Conservation (phyloP, 2,888 invertebrate species). For the Lepas anatifera region DNA sequence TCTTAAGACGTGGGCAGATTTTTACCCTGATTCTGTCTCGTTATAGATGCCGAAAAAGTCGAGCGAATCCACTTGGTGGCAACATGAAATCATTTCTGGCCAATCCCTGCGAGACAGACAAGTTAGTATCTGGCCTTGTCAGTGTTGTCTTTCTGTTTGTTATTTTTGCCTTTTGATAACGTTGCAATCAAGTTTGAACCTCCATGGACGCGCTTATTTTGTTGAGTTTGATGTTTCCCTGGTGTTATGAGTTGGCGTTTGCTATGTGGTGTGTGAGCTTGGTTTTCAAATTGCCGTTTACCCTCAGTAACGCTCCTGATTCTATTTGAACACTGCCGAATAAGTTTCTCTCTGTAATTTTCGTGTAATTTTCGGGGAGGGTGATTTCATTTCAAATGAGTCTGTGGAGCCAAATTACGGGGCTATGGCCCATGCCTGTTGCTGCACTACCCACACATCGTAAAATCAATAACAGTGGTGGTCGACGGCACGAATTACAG, state of each 20-base stretch:
- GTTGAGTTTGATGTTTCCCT: not conserved
- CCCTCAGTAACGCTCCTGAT: not conserved
- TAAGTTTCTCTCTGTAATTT: too few species aligned
- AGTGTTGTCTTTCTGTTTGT: slow-evolving; percentile 8
- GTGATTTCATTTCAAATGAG: slow-evolving; percentile 5
- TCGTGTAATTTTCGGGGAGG: not conserved
- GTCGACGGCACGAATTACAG: not conserved
- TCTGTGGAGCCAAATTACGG: not conserved
- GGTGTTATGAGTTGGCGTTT: not conserved
- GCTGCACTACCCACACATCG: not conserved
- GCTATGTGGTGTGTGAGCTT: not conserved
- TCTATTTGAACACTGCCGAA: not conserved
- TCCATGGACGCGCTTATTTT: not conserved
- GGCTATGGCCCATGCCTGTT: not conserved
- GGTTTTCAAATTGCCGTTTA: not conserved
- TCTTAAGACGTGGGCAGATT: too few species aligned
- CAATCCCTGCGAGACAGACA: not conserved
- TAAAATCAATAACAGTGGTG: not conserved
- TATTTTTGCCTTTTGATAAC: not conserved
- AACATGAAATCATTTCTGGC: slow-evolving; percentile 6
- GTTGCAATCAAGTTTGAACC: not conserved
- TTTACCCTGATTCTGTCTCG: not conserved
- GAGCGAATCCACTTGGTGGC: slow-evolving; percentile 3
- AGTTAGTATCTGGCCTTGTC: slow-evolving; percentile 1
- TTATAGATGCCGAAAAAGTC: slow-evolving; percentile 12